phyloP scores from a whole-genome alignment of 2,888 invertebrate genomes.

The Zygaena filipendulae region DNA sequence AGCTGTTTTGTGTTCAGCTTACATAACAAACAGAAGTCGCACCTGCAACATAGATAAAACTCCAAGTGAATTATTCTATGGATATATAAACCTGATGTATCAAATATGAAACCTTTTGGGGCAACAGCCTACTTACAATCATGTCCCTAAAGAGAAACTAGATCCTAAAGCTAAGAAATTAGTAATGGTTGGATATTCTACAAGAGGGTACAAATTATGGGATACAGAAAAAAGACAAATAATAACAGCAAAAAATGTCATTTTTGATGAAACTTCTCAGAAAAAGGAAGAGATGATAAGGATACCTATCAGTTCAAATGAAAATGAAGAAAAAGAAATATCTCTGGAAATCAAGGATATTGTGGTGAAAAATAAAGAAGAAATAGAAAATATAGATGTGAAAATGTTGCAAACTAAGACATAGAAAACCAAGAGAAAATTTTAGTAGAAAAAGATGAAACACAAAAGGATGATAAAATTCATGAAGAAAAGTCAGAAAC shows the following conservation, averaged over 20 bases:
- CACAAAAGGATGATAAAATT: no score
- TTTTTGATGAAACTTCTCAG: not conserved
- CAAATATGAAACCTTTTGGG: not conserved
- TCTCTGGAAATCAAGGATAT: not conserved
- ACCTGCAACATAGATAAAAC: not conserved
- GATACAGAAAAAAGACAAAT: constrained; percentile 3
- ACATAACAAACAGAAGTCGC: constrained; percentile 6
- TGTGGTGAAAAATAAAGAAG: constrained; percentile 1
- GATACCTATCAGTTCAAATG: no score
- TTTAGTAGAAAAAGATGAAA: no score
- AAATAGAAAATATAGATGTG: not conserved
- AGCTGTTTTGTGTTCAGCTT: constrained; percentile 8
- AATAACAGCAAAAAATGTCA: constrained; percentile 2
- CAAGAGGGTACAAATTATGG: constrained; percentile 1
- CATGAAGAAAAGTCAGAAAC: no score
- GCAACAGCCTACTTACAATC: not conserved
- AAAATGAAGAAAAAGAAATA: no score
- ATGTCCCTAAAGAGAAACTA: constrained; percentile 1
- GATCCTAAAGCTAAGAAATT: constrained; percentile 4
- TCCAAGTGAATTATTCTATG: constrained; percentile 4
- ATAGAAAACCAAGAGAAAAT: not conserved
- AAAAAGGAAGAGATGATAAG: not conserved
- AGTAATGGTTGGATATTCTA: constrained; percentile 4
- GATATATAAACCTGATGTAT: not conserved
- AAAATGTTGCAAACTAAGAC: not conserved